Percentiles rank a stretch among this genome's conserved stretches.
These are phyloP conservation scores for Athene noctua DNA, from an alignment of 2,113 vertebrate species.

Conservation along the genomic window DNA sequence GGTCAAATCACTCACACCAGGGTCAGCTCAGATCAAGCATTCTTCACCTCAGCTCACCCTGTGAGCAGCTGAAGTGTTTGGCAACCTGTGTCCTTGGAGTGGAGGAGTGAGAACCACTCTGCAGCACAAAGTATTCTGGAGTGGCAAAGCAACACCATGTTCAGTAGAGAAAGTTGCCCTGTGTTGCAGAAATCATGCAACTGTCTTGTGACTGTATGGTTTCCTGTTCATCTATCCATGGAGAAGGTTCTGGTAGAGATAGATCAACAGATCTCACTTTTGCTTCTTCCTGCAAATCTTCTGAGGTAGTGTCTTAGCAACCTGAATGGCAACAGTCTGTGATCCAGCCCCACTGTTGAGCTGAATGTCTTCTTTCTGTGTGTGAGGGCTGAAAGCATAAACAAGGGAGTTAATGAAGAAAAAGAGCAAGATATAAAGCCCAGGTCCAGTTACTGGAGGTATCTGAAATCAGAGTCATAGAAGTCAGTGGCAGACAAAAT, in stretches of 20 bases:
- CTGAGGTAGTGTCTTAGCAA: background rate
- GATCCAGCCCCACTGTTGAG: background rate
- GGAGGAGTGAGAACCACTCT: background rate
- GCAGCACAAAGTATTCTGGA: background rate
- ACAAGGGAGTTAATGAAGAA: background rate
- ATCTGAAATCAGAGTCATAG: background rate
- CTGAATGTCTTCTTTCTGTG: background rate
- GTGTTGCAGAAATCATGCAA: background rate
- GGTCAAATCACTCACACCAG: background rate
- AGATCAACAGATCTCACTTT: background rate
- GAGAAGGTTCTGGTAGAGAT: background rate
- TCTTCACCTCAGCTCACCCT: background rate
- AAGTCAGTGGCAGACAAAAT: background rate
- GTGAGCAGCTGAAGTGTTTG: background rate
- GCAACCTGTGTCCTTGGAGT: background rate
- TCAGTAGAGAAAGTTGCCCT: background rate
- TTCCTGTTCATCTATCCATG: background rate
- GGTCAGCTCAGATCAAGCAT: background rate
- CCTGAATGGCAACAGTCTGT: background rate
- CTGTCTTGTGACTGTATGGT: background rate
- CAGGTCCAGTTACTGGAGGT: background rate
- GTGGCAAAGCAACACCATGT: background rate
- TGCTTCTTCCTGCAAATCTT: background rate
- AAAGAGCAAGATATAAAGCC: background rate
- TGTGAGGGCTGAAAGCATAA: background rate